Evolutionary conservation across 2,797 vertebrate species (phyloP).

Genomic region (Gephyroberyx darwinii): DNA sequence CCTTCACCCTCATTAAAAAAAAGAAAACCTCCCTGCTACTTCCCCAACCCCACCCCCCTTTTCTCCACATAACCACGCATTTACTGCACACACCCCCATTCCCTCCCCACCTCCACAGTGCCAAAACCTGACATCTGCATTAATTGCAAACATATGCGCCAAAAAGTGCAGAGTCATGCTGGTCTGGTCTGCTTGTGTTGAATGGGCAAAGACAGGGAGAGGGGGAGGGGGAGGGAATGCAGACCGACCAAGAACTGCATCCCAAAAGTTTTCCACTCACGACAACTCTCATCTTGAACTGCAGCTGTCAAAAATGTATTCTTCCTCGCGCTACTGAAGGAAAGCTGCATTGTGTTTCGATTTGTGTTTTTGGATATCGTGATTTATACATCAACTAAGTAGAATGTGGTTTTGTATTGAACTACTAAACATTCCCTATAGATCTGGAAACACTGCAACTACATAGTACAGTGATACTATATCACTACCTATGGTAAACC

Average conservation of each 20-base stretch:
- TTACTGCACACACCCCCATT: neutral
- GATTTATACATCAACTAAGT: too few species aligned
- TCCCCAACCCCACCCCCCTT: neutral
- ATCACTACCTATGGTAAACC: too few species aligned
- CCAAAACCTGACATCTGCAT: conserved; percentile 35
- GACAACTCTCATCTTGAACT: too few species aligned
- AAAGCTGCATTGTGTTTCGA: neutral
- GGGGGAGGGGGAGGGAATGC: neutral
- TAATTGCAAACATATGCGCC: conserved; percentile 78
- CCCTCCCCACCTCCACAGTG: neutral
- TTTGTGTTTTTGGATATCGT: too few species aligned
- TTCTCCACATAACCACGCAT: conserved; percentile 2
- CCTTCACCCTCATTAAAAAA: conserved; percentile 5
- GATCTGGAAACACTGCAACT: too few species aligned
- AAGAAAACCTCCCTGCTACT: conserved; percentile 13
- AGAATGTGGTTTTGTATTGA: too few species aligned
- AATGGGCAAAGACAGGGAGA: neutral
- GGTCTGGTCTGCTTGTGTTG: conserved; percentile 33
- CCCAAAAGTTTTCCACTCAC: conserved; percentile 17
- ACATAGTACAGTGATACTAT: too few species aligned
- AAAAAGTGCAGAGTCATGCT: conserved; percentile 79
- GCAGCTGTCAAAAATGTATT: neutral
- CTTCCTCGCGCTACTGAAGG: neutral
- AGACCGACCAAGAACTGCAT: neutral
- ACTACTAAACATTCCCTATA: too few species aligned